phyloP scores from a whole-genome alignment of 2,888 invertebrate genomes.

The Epiblema foenella region DNA sequence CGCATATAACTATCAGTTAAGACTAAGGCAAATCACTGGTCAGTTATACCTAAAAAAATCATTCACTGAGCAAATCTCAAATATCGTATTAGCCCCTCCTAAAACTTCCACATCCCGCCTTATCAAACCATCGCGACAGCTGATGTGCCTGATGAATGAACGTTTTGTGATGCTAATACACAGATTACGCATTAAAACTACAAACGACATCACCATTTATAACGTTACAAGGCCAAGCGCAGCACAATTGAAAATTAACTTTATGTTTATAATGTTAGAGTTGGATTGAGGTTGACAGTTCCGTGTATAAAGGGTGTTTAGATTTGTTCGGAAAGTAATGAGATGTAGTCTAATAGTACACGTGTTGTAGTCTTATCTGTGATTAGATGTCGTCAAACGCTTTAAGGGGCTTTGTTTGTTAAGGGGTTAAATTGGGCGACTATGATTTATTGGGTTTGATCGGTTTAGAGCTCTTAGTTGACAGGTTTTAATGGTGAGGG shows the following conservation, averaged over 20 bases:
- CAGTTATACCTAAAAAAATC: not conserved
- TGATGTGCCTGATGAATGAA: slow-evolving; percentile 81
- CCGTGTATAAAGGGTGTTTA: slow-evolving; percentile 44
- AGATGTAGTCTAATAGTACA: slow-evolving; percentile 69
- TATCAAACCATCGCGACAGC: slow-evolving; percentile 66
- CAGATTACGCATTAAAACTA: slow-evolving; percentile 60
- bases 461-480: slow-evolving; percentile 47
- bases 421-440: slow-evolving; percentile 72
- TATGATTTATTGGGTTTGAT: slow-evolving; percentile 77
- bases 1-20: too few relatives aligned
- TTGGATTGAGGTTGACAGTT: not conserved
- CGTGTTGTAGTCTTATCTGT: slow-evolving; percentile 73
- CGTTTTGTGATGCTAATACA: slow-evolving; percentile 79
- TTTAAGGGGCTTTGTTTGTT: slow-evolving; percentile 54
- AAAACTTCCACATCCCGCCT: slow-evolving; percentile 49
- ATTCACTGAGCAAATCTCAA: not conserved
- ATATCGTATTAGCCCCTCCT: slow-evolving; percentile 57
- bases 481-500: slow-evolving; percentile 28
- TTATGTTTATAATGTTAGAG: not conserved
- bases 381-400: slow-evolving; percentile 63
- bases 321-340: slow-evolving; percentile 56
- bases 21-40: too few relatives aligned
- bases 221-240: slow-evolving; percentile 7
- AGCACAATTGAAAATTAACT: not conserved
- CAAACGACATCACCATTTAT: slow-evolving; percentile 45